Base-by-base conservation (phyloP, 1,140 invertebrate genomes). In the Ooceraea biroi region DNA sequence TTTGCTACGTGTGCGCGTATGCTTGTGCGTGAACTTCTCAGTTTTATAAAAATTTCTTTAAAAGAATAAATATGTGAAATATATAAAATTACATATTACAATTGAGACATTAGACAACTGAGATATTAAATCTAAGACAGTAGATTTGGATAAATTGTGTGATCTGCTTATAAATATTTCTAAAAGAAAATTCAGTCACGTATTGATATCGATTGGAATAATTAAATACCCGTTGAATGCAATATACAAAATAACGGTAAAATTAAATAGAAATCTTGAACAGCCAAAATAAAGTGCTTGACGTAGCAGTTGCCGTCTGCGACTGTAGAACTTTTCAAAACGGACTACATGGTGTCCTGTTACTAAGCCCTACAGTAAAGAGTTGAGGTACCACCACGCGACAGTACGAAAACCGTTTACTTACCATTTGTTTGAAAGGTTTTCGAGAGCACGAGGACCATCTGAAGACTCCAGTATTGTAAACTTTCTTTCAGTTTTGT, bases 361-460 rank as follows among this genome's bases (percentile, higher is more conserved):
- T 92, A 91, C 92, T 92, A 94, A 94, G 86, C 90, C 73, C 58
- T 63, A 88, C 65, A 66, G 92, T 84, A 93, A 93, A 94, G 91
- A 93, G 92, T 93, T 93, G 88, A 90, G 83, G 52, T 78, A 57
- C 50, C 65, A 48, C 22, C 52, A 50, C 14, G 11, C 11, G n/a
- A 61, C 12, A 66, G 77, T 55, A 77, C 55, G 65, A 48, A 86
- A 83, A 88, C 76, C 85, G 41, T 86, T 87, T 89, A 69, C 66
- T 73, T 61, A 57, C 68, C 55, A 82, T 78, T 89, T 90, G 61
- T 87, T 87, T 84, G 83, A 88, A 48, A n/a, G 10, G 41, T 11
- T 36, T 57, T 84, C 27, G 19, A 46, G 69, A 85, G 46, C 63
- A 68, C 7, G 25, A 36, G 84, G 55, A 77, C 74, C 82, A 84